These are phyloP conservation scores for Allacma fusca DNA, from an alignment of 2,888 invertebrate species.

Conservation along the genomic window DNA sequence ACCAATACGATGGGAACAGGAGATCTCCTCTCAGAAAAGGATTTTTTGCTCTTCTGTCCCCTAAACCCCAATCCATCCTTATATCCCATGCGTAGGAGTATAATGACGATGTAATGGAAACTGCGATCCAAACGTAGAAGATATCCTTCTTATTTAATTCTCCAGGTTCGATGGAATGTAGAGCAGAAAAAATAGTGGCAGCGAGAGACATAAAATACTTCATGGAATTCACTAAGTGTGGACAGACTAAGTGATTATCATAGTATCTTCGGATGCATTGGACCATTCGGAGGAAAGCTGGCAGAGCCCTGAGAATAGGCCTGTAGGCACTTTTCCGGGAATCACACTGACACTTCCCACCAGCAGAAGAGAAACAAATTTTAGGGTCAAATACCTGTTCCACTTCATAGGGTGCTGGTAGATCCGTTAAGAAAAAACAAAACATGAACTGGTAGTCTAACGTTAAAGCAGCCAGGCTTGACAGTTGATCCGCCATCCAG, in stretches of 20 bases:
- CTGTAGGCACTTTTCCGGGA: neutral
- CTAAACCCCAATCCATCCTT: constrained; percentile 39
- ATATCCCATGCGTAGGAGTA: constrained; percentile 34
- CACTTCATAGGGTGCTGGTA: neutral
- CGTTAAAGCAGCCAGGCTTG: constrained; percentile 17
- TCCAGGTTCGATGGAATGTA: neutral
- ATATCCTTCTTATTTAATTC: neutral
- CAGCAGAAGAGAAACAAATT: neutral
- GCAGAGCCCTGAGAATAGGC: constrained; percentile 17
- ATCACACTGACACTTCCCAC: constrained; percentile 21
- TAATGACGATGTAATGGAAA: constrained; percentile 16
- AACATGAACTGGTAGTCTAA: constrained; percentile 34
- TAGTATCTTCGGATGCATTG: constrained; percentile 36
- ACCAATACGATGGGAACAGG: neutral
- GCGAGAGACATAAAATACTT: constrained; percentile 28
- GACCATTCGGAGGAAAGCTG: constrained; percentile 18
- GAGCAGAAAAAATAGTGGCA: neutral
- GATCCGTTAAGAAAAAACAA: constrained; percentile 14
- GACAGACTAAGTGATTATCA: constrained; percentile 26
- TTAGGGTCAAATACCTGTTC: neutral
- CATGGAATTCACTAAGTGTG: constrained; percentile 29
- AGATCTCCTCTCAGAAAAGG: neutral
- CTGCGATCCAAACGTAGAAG: constrained; percentile 5
- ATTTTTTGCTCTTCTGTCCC: neutral
- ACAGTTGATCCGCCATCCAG: constrained; percentile 37